A percentile compares a stretch with the other conserved stretches of the same genome.
Conservation (phyloP, 2,888 invertebrate species). For the Pristionchus mayeri region DNA sequence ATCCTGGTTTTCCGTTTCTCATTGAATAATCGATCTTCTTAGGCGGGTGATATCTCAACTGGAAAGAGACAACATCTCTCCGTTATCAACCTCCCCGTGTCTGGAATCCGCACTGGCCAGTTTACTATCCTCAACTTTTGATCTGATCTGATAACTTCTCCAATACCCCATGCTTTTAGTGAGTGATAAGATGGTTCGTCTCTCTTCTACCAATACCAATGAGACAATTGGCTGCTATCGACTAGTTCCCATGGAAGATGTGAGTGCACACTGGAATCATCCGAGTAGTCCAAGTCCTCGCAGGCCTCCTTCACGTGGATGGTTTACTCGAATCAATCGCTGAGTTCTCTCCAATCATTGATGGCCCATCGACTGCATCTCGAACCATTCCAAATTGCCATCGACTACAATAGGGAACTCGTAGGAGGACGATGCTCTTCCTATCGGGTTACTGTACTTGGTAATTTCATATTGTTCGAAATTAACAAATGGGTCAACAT, state of each 20-base stretch:
- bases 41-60: conserved; percentile 54
- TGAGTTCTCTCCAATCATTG: conserved; percentile 53
- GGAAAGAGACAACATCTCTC: conserved; percentile 59
- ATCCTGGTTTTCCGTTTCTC: background rate
- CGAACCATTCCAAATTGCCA: conserved; percentile 31
- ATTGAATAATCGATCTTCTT: background rate
- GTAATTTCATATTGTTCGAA: conserved; percentile 35
- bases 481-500: background rate
- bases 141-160: background rate
- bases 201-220: conserved; percentile 53
- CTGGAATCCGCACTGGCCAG: conserved; percentile 60
- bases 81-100: conserved; percentile 58
- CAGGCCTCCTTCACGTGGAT: conserved; percentile 64
- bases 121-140: background rate
- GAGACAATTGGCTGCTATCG: conserved; percentile 53
- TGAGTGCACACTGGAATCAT: background rate
- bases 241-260: conserved; percentile 49
- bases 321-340: conserved; percentile 55
- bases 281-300: background rate
- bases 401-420: conserved; percentile 58
- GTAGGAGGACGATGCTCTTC: conserved; percentile 56
- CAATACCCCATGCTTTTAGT: too few relatives aligned
- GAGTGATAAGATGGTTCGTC: conserved; percentile 56
- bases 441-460: conserved; percentile 59
- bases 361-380: conserved; percentile 57